A percentile compares a stretch with the other conserved stretches of the same genome.
Evolutionary conservation across 1,140 invertebrate species (phyloP).

Genomic region (Eriosoma lanigerum): DNA sequence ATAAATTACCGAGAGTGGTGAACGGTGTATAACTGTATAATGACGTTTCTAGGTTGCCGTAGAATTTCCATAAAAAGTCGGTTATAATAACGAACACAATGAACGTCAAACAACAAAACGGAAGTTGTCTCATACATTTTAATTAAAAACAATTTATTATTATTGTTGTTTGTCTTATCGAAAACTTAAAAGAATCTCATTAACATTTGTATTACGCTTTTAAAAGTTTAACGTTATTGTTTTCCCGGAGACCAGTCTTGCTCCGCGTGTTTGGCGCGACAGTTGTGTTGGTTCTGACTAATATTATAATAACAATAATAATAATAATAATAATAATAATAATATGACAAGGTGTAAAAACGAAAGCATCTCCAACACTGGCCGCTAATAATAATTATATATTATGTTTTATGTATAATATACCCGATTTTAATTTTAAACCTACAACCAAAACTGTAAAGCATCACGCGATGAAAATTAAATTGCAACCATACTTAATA

Average conservation of each 20-base stretch:
- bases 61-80: conserved; percentile 35
- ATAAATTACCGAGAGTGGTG: conserved; percentile 21
- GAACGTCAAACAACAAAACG: conserved; percentile 14
- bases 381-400: no score
- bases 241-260: neutral
- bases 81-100: conserved; percentile 25
- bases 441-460: no score
- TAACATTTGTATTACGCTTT: neutral
- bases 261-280: neutral
- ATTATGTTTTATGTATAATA: no score
- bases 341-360: no score
- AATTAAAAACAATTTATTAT: conserved; percentile 41
- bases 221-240: conserved; percentile 17
- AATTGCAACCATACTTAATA: no score
- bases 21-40: neutral
- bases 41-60: conserved; percentile 22
- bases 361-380: no score
- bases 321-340: no score
- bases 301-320: no score
- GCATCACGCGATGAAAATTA: no score
- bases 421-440: no score
- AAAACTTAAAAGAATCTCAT: conserved; percentile 19
- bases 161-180: conserved; percentile 38
- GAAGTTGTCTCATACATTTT: conserved; percentile 43
- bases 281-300: no score